Conservation (phyloP, 2,797 vertebrate species). For the Malurus splendens region DNA sequence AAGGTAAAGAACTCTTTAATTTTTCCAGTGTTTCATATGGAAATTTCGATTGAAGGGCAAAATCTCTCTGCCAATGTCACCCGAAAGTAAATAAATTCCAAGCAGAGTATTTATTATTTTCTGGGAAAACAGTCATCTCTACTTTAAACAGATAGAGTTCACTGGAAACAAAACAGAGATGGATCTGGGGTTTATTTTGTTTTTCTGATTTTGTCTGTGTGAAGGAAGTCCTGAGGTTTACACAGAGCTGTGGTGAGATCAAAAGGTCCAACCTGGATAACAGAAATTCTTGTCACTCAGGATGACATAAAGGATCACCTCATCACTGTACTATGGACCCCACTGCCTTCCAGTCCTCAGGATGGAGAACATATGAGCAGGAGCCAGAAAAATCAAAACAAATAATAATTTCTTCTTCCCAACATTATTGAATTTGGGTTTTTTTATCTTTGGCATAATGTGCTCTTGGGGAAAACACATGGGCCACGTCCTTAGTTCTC, state of each 20-base stretch:
- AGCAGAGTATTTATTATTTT: conserved; percentile 40
- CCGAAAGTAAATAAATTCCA: conserved; percentile 49
- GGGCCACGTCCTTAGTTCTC: not conserved
- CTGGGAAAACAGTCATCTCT: not conserved
- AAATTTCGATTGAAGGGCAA: conserved; percentile 35
- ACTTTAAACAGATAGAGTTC: not conserved
- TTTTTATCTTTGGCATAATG: not conserved
- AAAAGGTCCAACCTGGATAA: conserved; percentile 41
- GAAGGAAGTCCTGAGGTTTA: conserved; percentile 39
- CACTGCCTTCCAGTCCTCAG: not conserved
- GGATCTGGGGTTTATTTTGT: conserved; percentile 4
- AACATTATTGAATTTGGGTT: accelerated
- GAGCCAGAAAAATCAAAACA: conserved; percentile 1
- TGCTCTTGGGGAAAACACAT: not conserved
- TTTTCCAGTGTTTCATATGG: conserved; percentile 1
- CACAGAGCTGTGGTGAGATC: conserved; percentile 30
- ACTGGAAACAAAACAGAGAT: conserved; percentile 11
- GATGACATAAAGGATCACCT: not conserved
- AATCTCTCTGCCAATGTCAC: conserved; percentile 7
- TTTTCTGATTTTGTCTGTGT: conserved; percentile 9
- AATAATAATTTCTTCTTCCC: not conserved
- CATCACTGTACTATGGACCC: not conserved
- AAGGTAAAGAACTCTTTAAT: conserved; percentile 11
- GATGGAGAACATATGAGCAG: not conserved
- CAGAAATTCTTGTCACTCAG: conserved; percentile 27